A percentile compares a stretch with the other conserved stretches of the same genome.
Evolutionary conservation across 2,113 vertebrate genomes (phyloP).

Genomic region (Romanogobio albipinnatus): DNA sequence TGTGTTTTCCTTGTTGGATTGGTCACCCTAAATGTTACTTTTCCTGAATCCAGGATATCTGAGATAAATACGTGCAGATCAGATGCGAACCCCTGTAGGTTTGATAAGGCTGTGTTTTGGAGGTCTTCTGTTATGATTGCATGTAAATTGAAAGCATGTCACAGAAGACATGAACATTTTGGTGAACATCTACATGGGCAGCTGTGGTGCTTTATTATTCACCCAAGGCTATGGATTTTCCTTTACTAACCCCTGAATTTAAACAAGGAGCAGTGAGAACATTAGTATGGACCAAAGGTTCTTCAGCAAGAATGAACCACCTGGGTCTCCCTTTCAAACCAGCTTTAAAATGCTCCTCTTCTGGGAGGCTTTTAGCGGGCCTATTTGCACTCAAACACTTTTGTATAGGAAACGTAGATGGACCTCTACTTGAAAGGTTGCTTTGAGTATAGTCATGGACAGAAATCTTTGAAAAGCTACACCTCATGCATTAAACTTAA

Average conservation of each 20-base stretch:
- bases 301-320: constrained; percentile 55
- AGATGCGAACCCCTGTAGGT: neutral
- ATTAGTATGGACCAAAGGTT: constrained; percentile 35
- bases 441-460: neutral
- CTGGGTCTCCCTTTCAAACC: constrained; percentile 57
- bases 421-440: neutral
- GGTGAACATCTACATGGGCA: constrained; percentile 17
- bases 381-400: constrained; percentile 27
- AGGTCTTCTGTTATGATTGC: constrained; percentile 24
- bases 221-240: constrained; percentile 34
- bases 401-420: neutral
- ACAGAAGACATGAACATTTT: neutral
- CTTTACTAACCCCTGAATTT: constrained; percentile 33
- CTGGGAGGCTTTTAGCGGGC: constrained; percentile 24
- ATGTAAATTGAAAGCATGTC: constrained; percentile 34
- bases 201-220: constrained; percentile 36
- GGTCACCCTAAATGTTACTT: neutral
- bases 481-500: neutral
- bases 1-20: neutral
- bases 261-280: constrained; percentile 20
- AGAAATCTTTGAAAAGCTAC: neutral
- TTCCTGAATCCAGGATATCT: neutral
- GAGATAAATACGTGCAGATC: neutral
- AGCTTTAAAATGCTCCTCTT: constrained; percentile 35
- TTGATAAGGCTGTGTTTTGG: neutral